Evolutionary conservation across 1,140 invertebrate species (phyloP), one percentile per base, ranked within the genome.

Genomic region (Hydropsyche tenuis): DNA sequence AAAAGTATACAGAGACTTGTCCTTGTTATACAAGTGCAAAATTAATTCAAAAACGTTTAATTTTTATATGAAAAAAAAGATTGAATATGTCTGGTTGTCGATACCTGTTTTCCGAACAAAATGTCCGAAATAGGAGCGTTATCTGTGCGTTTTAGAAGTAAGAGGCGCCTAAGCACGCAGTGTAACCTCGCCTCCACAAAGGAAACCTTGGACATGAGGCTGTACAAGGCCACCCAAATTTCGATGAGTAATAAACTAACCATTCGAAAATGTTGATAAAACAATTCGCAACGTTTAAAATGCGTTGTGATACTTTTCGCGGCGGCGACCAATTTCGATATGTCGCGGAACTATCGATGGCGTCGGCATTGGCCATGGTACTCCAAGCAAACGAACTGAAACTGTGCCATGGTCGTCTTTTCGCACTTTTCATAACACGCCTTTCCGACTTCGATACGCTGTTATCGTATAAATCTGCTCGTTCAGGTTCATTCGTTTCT

Each of bases 311-410:
- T n/a, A n/a, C n/a, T n/a, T n/a, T n/a, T n/a, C n/a, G n/a, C n/a
- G n/a, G n/a, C n/a, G n/a, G 20, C 14, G 48, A 22, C 63, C 12
- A 62, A 20, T 30, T 65, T 65, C 63, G 56, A 37, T 37, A 37
- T 37, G 3, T 37, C 30, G 30, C 30, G 30, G 30, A 37, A 37
- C 30, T 4, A 9, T 22, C 56, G 22, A 1, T 60, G 42, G 60
- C 27, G 46, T 37, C 60, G 71, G 71, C 71, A 73, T 73, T 73
- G 71, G 71, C 71, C 71, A 73, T 73, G 71, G 71, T 65, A 73
- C 71, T 73, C 42, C 71, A 73, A 73, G 71, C 62, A 73, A 73
- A 73, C 56, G 71, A 73, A 73, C 71, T 65, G 71, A 73, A 73
- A 65, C 63, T 65, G 71, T 64, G 71, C 71, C 71, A 73, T 14